phyloP scores from a whole-genome alignment of 2,888 invertebrate genomes.

The Norana najaformis region DNA sequence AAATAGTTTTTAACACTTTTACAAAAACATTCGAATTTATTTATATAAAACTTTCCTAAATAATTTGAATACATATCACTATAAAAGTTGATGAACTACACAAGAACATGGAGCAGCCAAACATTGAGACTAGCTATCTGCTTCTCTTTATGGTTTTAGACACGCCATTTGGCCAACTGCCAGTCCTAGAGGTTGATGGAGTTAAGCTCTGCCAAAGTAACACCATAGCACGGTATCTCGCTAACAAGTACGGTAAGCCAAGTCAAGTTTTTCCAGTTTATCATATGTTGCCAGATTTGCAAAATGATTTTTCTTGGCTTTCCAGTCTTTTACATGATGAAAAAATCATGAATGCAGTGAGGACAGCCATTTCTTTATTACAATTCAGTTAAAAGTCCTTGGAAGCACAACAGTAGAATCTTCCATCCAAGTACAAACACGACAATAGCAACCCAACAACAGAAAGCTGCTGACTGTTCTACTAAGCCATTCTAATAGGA shows the following conservation, averaged over 20 bases:
- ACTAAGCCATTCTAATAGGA: too few species aligned
- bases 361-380: neutral
- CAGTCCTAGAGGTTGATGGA: conserved; percentile 40
- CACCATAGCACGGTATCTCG: conserved; percentile 43
- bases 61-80: neutral
- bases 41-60: neutral
- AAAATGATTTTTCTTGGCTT: neutral
- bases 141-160: conserved; percentile 33
- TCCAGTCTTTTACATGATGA: too few species aligned
- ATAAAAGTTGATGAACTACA: neutral
- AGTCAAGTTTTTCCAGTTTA: neutral
- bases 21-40: neutral
- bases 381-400: too few species aligned
- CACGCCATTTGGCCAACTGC: conserved; percentile 45
- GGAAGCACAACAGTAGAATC: too few species aligned
- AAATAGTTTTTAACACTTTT: neutral
- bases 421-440: too few species aligned
- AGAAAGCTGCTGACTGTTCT: too few species aligned
- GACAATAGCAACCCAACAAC: too few species aligned
- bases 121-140: neutral
- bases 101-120: neutral
- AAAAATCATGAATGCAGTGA: neutral
- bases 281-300: neutral
- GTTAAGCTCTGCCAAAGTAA: conserved; percentile 42
- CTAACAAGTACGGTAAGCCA: conserved; percentile 43